Conservation (phyloP, 2,888 invertebrate species). For the Macrosiphum euphorbiae region DNA sequence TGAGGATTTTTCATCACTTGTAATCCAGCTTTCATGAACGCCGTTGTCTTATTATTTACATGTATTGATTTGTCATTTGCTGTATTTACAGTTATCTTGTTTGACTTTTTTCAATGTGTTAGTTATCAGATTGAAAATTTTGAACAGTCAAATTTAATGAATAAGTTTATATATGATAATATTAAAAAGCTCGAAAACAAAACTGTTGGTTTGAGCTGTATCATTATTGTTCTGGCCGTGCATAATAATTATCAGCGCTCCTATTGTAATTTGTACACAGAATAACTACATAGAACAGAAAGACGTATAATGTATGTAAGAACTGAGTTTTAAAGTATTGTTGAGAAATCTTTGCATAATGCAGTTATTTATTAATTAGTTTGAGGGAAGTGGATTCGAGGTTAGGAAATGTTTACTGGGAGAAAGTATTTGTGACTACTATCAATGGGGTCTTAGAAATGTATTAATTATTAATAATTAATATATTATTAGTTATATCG, state of each 20-base stretch:
- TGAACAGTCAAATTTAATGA: background rate
- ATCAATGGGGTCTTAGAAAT: background rate
- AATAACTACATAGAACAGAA: background rate
- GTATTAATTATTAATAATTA: background rate
- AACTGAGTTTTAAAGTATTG: background rate
- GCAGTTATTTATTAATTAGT: background rate
- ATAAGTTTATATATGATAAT: background rate
- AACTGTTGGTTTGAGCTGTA: background rate
- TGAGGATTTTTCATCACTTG: background rate
- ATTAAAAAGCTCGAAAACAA: background rate
- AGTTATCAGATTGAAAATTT: background rate
- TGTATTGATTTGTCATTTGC: background rate
- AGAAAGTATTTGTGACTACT: background rate
- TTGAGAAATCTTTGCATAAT: background rate
- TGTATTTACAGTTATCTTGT: no score
- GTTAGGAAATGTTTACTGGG: background rate
- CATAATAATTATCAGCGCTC: background rate
- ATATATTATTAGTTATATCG: background rate
- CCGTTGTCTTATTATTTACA: background rate
- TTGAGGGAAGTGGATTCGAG: background rate
- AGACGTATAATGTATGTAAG: background rate
- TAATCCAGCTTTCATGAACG: background rate
- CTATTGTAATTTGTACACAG: background rate
- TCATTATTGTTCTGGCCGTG: background rate
- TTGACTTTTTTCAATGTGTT: background rate